A percentile compares a stretch with the other conserved stretches of the same genome.
Conservation (phyloP, 2,113 vertebrate species). For the Corvus cornix region DNA sequence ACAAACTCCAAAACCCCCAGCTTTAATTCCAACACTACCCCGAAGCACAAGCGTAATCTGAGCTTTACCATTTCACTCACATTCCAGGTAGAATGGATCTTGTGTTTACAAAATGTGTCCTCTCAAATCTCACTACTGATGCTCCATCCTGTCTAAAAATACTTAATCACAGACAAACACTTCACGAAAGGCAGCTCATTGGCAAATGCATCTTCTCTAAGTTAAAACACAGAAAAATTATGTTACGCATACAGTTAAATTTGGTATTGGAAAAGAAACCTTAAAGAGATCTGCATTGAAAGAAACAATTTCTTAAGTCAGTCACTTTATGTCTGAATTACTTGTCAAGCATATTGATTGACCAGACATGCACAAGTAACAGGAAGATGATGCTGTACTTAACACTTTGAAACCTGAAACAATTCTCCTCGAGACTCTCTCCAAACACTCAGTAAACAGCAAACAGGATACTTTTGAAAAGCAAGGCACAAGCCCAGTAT, state of each 20-base stretch:
- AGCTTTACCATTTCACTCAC: conserved; percentile 24
- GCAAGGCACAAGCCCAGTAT: not conserved
- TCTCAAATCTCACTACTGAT: not conserved
- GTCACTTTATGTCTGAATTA: not conserved
- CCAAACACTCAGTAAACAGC: not conserved
- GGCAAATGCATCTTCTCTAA: not conserved
- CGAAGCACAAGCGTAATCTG: conserved; percentile 30
- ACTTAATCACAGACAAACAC: not conserved
- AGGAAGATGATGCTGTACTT: not conserved
- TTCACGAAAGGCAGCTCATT: not conserved
- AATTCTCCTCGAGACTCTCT: not conserved
- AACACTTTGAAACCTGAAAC: not conserved
- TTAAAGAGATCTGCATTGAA: not conserved
- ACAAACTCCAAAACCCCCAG: not conserved
- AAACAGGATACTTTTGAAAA: not conserved
- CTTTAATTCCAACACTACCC: conserved; percentile 35
- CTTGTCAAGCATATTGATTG: not conserved
- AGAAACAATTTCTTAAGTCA: not conserved
- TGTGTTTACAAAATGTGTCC: conserved; percentile 9
- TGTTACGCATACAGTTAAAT: not conserved
- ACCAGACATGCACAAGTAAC: not conserved
- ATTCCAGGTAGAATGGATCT: conserved; percentile 50
- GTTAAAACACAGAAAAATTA: not conserved
- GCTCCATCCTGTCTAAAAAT: not conserved
- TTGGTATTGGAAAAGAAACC: not conserved